Evolutionary conservation across 2,797 vertebrate genomes (phyloP).

Genomic region (Phalanger gymnotis): DNA sequence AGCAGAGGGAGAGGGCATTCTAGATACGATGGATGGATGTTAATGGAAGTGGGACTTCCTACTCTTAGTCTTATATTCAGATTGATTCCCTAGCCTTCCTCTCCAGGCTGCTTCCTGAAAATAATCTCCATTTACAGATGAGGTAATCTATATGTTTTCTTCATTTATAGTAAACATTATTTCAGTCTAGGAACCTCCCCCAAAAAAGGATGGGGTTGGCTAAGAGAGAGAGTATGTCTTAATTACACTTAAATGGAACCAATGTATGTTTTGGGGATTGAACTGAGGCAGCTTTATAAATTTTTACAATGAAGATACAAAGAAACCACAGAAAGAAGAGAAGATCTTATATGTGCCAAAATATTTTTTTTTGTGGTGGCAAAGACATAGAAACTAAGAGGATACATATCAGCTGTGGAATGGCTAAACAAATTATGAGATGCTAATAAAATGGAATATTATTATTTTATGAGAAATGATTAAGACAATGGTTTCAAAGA

Average conservation of each 20-base stretch:
- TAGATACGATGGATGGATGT: background rate
- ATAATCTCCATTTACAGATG: background rate
- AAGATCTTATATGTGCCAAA: background rate
- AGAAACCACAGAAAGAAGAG: background rate
- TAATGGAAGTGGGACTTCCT: background rate
- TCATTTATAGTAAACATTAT: background rate
- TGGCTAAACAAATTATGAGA: background rate
- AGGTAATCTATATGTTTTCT: background rate
- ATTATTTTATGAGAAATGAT: background rate
- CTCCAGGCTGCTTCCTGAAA: background rate
- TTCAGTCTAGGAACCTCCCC: too few species aligned
- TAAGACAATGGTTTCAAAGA: background rate
- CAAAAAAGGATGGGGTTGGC: fast-evolving
- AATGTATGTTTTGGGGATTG: fast-evolving
- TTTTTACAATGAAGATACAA: background rate
- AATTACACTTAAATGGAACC: background rate
- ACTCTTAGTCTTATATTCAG: background rate
- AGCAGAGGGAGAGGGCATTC: background rate
- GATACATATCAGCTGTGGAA: background rate
- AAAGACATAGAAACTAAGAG: background rate
- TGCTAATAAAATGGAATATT: background rate
- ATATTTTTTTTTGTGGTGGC: background rate
- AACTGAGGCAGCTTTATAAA: background rate
- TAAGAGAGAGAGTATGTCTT: background rate
- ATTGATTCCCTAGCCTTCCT: background rate